These are phyloP conservation scores for Ennomos fuscantarius DNA, from an alignment of 2,888 invertebrate species.

Conservation along the genomic window DNA sequence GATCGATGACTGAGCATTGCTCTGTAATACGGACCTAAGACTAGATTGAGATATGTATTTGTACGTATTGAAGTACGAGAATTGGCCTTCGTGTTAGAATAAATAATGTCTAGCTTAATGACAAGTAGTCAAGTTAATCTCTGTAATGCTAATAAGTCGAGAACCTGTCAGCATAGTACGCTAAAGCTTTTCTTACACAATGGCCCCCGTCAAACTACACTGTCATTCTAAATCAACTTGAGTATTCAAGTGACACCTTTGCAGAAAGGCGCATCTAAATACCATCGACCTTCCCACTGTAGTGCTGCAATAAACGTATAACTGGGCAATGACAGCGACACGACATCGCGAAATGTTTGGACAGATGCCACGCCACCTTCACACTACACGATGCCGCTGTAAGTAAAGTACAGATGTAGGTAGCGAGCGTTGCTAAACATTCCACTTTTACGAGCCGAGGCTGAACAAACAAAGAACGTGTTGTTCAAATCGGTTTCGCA, in stretches of 20 bases:
- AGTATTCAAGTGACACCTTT: constrained; percentile 17
- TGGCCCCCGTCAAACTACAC: constrained; percentile 10
- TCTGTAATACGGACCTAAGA: too few relatives aligned
- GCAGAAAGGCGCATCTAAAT: constrained; percentile 37
- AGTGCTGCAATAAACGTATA: constrained; percentile 55
- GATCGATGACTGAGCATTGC: too few relatives aligned
- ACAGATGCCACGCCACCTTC: constrained; percentile 58
- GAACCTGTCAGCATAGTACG: constrained; percentile 12
- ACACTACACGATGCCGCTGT: constrained; percentile 17
- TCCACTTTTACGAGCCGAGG: constrained; percentile 58
- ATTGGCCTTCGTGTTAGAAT: too few relatives aligned
- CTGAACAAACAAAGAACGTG: constrained; percentile 65
- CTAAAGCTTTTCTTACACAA: constrained; percentile 19
- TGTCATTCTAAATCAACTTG: constrained; percentile 18
- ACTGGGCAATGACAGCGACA: constrained; percentile 52
- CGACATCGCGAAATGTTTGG: constrained; percentile 58
- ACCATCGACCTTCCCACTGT: constrained; percentile 45
- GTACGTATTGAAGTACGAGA: too few relatives aligned
- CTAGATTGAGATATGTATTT: too few relatives aligned
- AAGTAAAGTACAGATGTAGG: constrained; percentile 28
- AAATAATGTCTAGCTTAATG: constrained; percentile 3
- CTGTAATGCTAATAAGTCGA: constrained; percentile 15
- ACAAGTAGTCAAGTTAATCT: constrained; percentile 6
- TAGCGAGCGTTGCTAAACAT: constrained; percentile 46
- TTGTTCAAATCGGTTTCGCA: constrained; percentile 61